phyloP scores from a whole-genome alignment of 2,888 invertebrate species.

The Bugulina stolonifera region DNA sequence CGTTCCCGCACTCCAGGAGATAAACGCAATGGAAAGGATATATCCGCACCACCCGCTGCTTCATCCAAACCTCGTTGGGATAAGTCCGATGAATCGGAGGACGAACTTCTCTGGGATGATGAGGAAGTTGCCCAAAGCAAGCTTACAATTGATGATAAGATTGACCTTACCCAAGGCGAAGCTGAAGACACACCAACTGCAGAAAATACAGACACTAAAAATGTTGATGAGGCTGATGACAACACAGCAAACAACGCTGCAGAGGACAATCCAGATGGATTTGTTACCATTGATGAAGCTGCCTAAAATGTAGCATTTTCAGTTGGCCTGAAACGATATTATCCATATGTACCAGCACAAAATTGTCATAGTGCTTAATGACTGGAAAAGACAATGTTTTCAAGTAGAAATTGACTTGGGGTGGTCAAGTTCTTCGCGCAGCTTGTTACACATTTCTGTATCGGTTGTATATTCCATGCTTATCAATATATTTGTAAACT shows the following conservation, averaged over 20 bases:
- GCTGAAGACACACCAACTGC: background rate
- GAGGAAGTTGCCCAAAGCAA: background rate
- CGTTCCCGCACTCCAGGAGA: background rate
- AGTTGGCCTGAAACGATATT: too few species aligned
- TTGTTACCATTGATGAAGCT: conserved; percentile 19
- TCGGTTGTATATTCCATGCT: too few species aligned
- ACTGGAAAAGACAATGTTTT: too few species aligned
- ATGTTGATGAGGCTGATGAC: background rate
- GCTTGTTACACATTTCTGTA: too few species aligned
- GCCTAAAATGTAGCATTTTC: background rate
- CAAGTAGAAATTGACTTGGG: too few species aligned
- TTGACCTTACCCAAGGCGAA: background rate
- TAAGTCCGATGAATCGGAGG: conserved; percentile 24
- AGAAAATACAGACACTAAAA: background rate
- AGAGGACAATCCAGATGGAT: background rate
- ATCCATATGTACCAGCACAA: too few species aligned
- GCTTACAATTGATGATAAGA: background rate
- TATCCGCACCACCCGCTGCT: background rate
- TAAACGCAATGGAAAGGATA: background rate
- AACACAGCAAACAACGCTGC: background rate
- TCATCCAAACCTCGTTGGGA: background rate
- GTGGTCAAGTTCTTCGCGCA: too few species aligned
- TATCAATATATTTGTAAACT: too few species aligned
- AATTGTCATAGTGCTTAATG: too few species aligned
- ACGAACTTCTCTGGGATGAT: conserved; percentile 16